These are phyloP conservation scores for Fragum fragum DNA, from an alignment of 2,888 invertebrate species.

Conservation along the genomic window DNA sequence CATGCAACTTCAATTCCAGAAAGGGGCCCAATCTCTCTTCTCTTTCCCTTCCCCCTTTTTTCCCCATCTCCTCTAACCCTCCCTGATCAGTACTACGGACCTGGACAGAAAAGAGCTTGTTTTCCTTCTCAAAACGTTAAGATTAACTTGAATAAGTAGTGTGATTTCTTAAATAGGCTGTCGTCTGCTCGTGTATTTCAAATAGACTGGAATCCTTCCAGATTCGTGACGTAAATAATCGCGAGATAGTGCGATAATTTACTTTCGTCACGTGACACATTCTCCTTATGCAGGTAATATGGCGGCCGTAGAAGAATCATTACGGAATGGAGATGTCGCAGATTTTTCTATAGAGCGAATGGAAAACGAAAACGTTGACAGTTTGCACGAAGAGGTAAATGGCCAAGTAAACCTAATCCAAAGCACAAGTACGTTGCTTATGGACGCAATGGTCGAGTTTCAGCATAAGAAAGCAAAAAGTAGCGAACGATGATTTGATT, in stretches of 20 bases:
- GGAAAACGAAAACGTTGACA: constrained; percentile 75
- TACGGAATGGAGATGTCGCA: constrained; percentile 81
- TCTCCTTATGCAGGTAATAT: constrained; percentile 82
- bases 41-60: no score
- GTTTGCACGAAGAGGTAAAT: constrained; percentile 81
- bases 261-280: constrained; percentile 82
- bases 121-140: no score
- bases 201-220: no score
- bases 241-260: constrained; percentile 81
- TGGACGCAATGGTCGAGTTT: background rate
- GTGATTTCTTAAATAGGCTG: no score
- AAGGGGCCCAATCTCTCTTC: no score
- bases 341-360: constrained; percentile 76
- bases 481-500: constrained; percentile 16
- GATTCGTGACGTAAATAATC: no score
- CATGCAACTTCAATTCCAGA: no score
- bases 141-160: no score
- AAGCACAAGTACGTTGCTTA: background rate
- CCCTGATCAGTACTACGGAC: no score
- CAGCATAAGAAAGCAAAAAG: background rate
- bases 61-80: no score
- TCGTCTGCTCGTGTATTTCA: no score
- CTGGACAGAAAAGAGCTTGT: no score
- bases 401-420: background rate
- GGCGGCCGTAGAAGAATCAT: constrained; percentile 81